A percentile compares a stretch with the other conserved stretches of the same genome.
phyloP scores from a whole-genome alignment of 2,797 vertebrate genomes.

The Poecilia wingei region DNA sequence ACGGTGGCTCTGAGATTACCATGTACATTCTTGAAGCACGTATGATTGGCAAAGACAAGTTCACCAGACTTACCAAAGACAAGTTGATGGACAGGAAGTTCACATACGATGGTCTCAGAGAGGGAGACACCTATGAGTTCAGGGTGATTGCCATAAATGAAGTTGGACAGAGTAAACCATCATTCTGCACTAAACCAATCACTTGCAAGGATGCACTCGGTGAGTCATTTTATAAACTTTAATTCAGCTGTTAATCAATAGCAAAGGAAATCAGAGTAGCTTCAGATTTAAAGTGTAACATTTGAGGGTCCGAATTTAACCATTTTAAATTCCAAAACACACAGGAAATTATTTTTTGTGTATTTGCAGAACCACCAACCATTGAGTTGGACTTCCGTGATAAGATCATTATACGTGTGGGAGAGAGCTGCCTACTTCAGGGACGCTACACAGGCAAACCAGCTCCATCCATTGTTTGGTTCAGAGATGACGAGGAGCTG shows the following conservation, averaged over 20 bases:
- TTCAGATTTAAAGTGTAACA: not conserved
- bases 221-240: slow-evolving; percentile 65
- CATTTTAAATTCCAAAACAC: not conserved
- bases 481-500: slow-evolving; percentile 87
- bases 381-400: slow-evolving; percentile 98
- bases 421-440: slow-evolving; percentile 91
- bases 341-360: too few species aligned
- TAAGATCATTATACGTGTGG: slow-evolving; percentile 90
- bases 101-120: slow-evolving; percentile 89
- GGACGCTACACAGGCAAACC: slow-evolving; percentile 96
- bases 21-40: slow-evolving; percentile 94
- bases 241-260: not conserved
- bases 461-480: slow-evolving; percentile 90
- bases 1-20: slow-evolving; percentile 94
- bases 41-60: slow-evolving; percentile 97
- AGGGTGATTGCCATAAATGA: slow-evolving; percentile 95
- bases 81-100: slow-evolving; percentile 90
- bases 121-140: slow-evolving; percentile 94
- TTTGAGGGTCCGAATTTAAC: not conserved
- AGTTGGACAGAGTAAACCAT: slow-evolving; percentile 94
- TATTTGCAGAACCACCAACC: slow-evolving; percentile 89
- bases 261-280: not conserved
- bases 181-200: slow-evolving; percentile 95
- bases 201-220: slow-evolving; percentile 96
- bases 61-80: slow-evolving; percentile 89